Base-by-base conservation (phyloP, 2,113 vertebrate genomes). In the Anser brachyrhynchus region DNA sequence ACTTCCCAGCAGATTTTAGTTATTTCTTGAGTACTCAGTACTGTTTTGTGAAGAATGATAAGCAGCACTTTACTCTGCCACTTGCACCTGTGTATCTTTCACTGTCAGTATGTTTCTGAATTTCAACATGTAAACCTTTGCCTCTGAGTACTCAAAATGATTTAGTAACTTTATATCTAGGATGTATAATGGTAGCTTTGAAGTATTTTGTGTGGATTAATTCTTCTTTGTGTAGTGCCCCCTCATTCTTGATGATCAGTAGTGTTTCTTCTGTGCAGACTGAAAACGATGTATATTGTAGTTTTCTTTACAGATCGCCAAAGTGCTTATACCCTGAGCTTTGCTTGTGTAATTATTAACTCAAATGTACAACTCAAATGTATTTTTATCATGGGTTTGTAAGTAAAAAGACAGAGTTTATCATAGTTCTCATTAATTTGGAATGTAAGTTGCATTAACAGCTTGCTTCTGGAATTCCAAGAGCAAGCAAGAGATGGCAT, bases 341-440 rank as follows among this genome's bases (percentile, higher is more conserved):
- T 73, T 80, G 55, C 22, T 23, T 31, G 52, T 37, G 71, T 0
- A 10, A 52, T 84, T 94, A 49, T 49, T 49, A 52, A 52, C 74
- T 83, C 58, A 83, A 65, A 93, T 84, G 22, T 78, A 35, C 46
- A 52, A 52, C 74, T 83, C 58, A 84, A 65, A 93, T 84, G 22
- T 78, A 35, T 81, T 97, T 92, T 96, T 92, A 77, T 92, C 89
- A 73, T 57, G 51, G 41, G n/a, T 35, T 95, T 87, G 25, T 80
- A 86, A 97, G 83, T 58, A 74, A 89, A 94, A 90, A 96, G 85
- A 94, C 93, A 92, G 71, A 96, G 97, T 97, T 96, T 96, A 97
- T 98, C 97, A 66, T 22, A 88, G n/a, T 91, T 93, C 96, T 97
- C 96, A 95, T 97, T 97, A 97, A 98, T 97, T 97, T 97, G 96